A percentile compares a stretch with the other conserved stretches of the same genome.
phyloP scores from a whole-genome alignment of 2,113 vertebrate genomes.

The Oryzias melastigma region DNA sequence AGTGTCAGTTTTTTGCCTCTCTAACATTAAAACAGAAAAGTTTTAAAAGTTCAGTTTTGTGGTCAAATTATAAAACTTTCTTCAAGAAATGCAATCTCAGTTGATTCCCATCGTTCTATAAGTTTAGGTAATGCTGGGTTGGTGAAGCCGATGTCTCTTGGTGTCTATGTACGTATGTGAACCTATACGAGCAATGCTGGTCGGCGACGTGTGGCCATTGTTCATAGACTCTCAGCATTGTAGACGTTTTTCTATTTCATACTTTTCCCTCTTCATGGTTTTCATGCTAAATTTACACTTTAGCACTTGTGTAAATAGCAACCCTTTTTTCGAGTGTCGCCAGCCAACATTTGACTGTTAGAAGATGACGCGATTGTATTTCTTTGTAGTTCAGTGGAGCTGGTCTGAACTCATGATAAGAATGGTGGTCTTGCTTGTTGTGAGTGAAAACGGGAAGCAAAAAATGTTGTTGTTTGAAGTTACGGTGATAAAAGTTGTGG shows the following conservation, averaged over 20 bases:
- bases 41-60: constrained; percentile 14
- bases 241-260: not conserved
- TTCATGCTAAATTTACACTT: constrained; percentile 17
- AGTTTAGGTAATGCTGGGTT: constrained; percentile 4
- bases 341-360: constrained; percentile 46
- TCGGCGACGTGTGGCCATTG: constrained; percentile 11
- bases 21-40: constrained; percentile 6
- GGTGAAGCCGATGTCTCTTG: not conserved
- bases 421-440: constrained; percentile 2
- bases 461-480: not conserved
- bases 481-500: not conserved
- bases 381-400: constrained; percentile 1
- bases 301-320: constrained; percentile 44
- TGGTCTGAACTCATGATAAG: not conserved
- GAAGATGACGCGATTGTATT: constrained; percentile 39
- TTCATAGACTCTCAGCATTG: constrained; percentile 3
- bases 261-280: constrained; percentile 12
- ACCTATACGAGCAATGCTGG: constrained; percentile 8
- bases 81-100: not conserved
- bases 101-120: constrained; percentile 8
- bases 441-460: not conserved
- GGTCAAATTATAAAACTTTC: not conserved
- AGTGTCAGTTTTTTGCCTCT: constrained; percentile 3
- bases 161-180: constrained; percentile 18
- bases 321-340: constrained; percentile 17